These are phyloP conservation scores for Eueides isabella DNA, from an alignment of 1,140 invertebrate genomes.

Conservation along the genomic window DNA sequence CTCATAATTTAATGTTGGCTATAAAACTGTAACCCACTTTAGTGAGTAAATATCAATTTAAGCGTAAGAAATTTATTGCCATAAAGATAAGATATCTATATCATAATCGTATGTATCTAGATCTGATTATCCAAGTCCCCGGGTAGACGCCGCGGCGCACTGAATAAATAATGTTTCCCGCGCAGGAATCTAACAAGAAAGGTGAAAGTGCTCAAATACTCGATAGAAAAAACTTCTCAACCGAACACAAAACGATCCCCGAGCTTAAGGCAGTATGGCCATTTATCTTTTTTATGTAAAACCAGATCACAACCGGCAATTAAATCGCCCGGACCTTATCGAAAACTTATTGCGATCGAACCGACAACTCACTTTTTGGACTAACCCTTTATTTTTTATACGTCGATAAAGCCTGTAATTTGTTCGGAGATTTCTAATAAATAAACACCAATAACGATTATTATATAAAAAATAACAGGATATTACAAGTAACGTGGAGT, in stretches of 20 bases:
- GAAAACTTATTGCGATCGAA: conserved; percentile 81
- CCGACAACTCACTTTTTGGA: conserved; percentile 81
- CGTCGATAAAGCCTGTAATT: conserved; percentile 80
- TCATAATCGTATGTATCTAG: conserved; percentile 67
- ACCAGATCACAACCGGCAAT: conserved; percentile 81
- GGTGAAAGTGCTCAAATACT: conserved; percentile 73
- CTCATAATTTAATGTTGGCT: neutral
- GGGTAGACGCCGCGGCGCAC: conserved; percentile 49
- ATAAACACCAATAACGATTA: conserved; percentile 82
- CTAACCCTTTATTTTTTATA: conserved; percentile 78
- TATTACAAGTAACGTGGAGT: conserved; percentile 69
- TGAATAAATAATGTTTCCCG: conserved; percentile 70
- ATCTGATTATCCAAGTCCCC: conserved; percentile 67
- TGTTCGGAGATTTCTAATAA: conserved; percentile 78
- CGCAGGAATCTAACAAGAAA: conserved; percentile 60
- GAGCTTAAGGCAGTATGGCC: conserved; percentile 69
- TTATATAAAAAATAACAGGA: conserved; percentile 80
- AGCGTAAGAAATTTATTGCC: conserved; percentile 47
- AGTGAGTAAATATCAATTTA: conserved; percentile 31
- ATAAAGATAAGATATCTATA: conserved; percentile 55
- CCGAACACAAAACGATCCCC: conserved; percentile 66
- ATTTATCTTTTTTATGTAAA: conserved; percentile 82
- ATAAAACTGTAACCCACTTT: conserved; percentile 10
- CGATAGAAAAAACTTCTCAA: conserved; percentile 71
- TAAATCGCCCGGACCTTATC: conserved; percentile 81